phyloP scores from a whole-genome alignment of 1,140 invertebrate genomes.

The Ectropis grisescens region DNA sequence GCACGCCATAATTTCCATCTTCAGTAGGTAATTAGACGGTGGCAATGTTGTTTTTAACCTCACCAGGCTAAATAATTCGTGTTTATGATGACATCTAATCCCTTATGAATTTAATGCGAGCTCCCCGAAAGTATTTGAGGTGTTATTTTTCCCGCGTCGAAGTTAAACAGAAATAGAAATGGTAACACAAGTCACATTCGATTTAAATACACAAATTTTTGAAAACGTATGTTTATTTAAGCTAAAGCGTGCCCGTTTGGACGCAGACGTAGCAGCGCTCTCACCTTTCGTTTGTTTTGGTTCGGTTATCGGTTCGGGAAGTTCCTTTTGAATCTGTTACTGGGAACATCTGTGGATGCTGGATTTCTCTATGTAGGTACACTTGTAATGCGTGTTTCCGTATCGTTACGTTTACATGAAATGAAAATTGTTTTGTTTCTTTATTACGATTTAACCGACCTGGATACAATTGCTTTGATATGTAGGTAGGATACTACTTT shows the following conservation, averaged over 20 bases:
- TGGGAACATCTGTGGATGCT: too few species aligned
- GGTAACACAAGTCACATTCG: slow-evolving; percentile 64
- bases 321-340: too few species aligned
- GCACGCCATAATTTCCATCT: slow-evolving; percentile 1
- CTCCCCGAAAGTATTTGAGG: slow-evolving; percentile 48
- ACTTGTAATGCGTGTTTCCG: too few species aligned
- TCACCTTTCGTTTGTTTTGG: too few species aligned
- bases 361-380: too few species aligned
- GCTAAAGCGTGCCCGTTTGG: slow-evolving; percentile 38
- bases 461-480: too few species aligned
- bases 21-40: slow-evolving; percentile 10
- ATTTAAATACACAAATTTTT: slow-evolving; percentile 69
- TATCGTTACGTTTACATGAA: too few species aligned
- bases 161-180: slow-evolving; percentile 59
- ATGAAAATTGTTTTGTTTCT: too few species aligned
- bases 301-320: too few species aligned
- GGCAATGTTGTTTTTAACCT: slow-evolving; percentile 53
- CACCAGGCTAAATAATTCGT: slow-evolving; percentile 65
- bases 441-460: too few species aligned
- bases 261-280: too few species aligned
- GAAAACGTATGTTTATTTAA: slow-evolving; percentile 66
- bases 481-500: too few species aligned
- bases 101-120: slow-evolving; percentile 62
- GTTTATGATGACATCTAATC: slow-evolving; percentile 69
- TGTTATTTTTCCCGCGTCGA: slow-evolving; percentile 65